These are phyloP conservation scores for Muntiacus reevesi DNA, from an alignment of 2,113 vertebrate species.

Conservation along the genomic window DNA sequence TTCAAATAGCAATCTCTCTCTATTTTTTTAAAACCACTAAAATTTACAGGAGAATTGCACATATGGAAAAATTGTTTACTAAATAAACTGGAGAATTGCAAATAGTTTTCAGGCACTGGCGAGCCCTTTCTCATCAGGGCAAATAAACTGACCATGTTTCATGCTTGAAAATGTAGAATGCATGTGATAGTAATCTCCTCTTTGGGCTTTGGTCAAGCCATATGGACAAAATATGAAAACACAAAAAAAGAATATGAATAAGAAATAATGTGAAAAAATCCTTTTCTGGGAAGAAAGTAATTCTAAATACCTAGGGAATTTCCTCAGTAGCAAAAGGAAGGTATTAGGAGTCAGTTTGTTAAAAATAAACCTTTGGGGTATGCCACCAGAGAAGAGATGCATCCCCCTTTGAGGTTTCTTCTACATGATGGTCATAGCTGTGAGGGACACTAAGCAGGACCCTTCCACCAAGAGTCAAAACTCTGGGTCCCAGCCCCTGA, in stretches of 20 bases:
- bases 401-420: background rate
- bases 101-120: background rate
- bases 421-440: background rate
- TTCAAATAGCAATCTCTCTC: background rate
- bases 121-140: background rate
- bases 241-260: background rate
- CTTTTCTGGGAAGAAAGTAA: background rate
- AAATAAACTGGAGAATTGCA: background rate
- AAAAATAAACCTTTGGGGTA: background rate
- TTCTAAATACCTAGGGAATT: background rate
- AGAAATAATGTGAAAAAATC: background rate
- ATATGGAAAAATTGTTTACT: background rate
- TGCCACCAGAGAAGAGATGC: background rate
- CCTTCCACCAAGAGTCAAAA: background rate
- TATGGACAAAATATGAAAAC: background rate
- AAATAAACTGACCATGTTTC: background rate
- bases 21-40: background rate
- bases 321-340: constrained; percentile 33
- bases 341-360: background rate
- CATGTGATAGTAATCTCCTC: background rate
- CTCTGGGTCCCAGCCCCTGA: background rate
- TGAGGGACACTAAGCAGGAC: background rate
- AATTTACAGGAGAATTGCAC: background rate
- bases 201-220: background rate
- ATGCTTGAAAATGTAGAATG: background rate